Base-by-base conservation (phyloP, 2,888 invertebrate species). In the Lamellibrachia satsuma region DNA sequence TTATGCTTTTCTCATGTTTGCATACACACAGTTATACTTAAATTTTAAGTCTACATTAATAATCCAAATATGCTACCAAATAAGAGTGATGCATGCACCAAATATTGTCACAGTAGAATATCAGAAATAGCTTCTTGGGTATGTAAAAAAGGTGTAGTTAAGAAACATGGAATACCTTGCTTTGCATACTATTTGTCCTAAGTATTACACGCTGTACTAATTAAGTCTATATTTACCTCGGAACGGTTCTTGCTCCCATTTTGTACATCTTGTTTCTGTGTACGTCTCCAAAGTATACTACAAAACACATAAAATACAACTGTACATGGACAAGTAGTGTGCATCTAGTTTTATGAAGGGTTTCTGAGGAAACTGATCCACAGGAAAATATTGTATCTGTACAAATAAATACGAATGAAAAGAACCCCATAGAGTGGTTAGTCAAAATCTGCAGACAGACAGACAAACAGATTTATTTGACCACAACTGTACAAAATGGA, bases 241-340 rank as follows among this genome's bases (percentile, higher is more conserved):
- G 92, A 93, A 94, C 11, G 95, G 94, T 93, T 94, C 94, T 92
- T 94, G 94, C 57, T 94, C 94, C 94, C 94, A 94, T 7, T 92
- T 51, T 95, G 97, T 97, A 9, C 92, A 93, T 90, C 94, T 91
- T 9, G 93, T 93, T 93, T 94, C 94, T 15, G 94, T 94, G 93
- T 93, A 94, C 7, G 94, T 94, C 91, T 94, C 94, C 92, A 94
- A 92, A 52, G 94, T 93, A 92, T 94, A 94, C 94, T 94, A 93
- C 22, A 93, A 92, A 90, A 51, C 93, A 92, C 90, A 60, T 60
- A 92, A 39, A 11, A 52, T 15, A n/a, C 39, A 39, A 0, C 39
- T 39, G 39, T 39, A 39, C n/a, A 57, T 92, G 75, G 3, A 22
- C n/a, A 15, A 75, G 15, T 60, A 4, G 15, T 2, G 3, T 60